Percentiles rank a stretch among this genome's conserved stretches.
phyloP scores from a whole-genome alignment of 2,888 invertebrate genomes.

The Xanthia icteritia region DNA sequence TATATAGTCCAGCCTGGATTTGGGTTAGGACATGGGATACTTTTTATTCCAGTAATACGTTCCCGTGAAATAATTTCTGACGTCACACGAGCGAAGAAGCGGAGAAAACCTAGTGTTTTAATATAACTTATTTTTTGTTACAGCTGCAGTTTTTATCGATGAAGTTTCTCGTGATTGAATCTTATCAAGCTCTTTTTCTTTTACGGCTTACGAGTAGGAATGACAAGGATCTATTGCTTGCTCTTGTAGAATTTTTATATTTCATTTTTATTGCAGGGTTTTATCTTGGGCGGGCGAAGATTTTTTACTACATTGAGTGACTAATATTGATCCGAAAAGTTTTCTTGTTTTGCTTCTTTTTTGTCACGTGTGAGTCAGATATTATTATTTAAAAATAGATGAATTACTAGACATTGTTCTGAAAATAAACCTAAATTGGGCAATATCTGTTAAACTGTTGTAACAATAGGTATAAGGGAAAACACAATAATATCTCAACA shows the following conservation, averaged over 20 bases:
- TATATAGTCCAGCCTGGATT: too few relatives aligned
- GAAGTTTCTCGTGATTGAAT: constrained; percentile 42
- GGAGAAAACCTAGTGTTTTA: constrained; percentile 7
- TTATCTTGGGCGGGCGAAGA: neutral
- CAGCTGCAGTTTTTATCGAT: constrained; percentile 39
- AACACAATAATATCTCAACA: neutral
- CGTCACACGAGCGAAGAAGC: too few relatives aligned
- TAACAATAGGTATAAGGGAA: neutral
- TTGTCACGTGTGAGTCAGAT: neutral
- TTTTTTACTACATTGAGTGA: neutral
- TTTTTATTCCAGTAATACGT: neutral
- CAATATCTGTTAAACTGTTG: neutral
- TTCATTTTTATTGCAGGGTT: constrained; percentile 6
- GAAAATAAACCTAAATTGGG: neutral
- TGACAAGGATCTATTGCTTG: constrained; percentile 29
- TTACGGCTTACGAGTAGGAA: constrained; percentile 11
- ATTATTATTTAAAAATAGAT: neutral
- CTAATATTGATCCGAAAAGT: neutral
- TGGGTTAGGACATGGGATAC: too few relatives aligned
- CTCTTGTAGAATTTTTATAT: constrained; percentile 23
- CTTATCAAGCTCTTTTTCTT: constrained; percentile 21
- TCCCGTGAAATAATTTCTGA: too few relatives aligned
- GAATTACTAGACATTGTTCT: neutral
- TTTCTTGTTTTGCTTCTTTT: neutral
- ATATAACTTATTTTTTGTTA: constrained; percentile 31